phyloP scores from a whole-genome alignment of 2,113 vertebrate genomes.

The Hypomesus transpacificus region DNA sequence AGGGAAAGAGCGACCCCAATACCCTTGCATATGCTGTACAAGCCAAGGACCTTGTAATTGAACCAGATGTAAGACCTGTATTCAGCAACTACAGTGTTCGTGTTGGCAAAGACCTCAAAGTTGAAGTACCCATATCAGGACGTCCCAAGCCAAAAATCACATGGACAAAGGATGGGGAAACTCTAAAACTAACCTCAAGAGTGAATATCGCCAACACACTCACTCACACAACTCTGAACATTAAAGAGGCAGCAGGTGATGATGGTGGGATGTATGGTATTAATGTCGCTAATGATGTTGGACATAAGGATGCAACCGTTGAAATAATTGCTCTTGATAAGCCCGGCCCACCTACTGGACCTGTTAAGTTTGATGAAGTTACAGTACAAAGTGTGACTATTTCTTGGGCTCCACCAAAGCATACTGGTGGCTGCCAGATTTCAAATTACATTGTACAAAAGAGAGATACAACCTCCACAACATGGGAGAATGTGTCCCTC shows the following conservation, averaged over 20 bases:
- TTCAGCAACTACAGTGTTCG: slow-evolving; percentile 91
- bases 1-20: slow-evolving; percentile 93
- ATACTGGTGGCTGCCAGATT: slow-evolving; percentile 91
- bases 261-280: slow-evolving; percentile 91
- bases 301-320: slow-evolving; percentile 85
- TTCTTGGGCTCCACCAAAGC: slow-evolving; percentile 89
- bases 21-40: slow-evolving; percentile 87
- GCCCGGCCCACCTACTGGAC: slow-evolving; percentile 89
- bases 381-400: slow-evolving; percentile 91
- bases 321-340: slow-evolving; percentile 94
- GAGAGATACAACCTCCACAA: slow-evolving; percentile 87
- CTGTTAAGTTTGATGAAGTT: slow-evolving; percentile 91
- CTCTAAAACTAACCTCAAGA: slow-evolving; percentile 90
- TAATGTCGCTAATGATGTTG: slow-evolving; percentile 81
- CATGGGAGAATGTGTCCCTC: slow-evolving; percentile 89
- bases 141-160: slow-evolving; percentile 88
- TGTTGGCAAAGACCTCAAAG: slow-evolving; percentile 87
- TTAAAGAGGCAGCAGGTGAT: slow-evolving; percentile 90
- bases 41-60: slow-evolving; percentile 92
- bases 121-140: slow-evolving; percentile 89
- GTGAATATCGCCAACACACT: slow-evolving; percentile 80
- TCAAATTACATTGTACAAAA: slow-evolving; percentile 97
- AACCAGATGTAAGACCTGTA: slow-evolving; percentile 87
- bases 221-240: slow-evolving; percentile 79
- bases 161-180: slow-evolving; percentile 88